A percentile compares a stretch with the other conserved stretches of the same genome.
Evolutionary conservation across 2,888 invertebrate species (phyloP).

Genomic region (Himalopsyche anomala): DNA sequence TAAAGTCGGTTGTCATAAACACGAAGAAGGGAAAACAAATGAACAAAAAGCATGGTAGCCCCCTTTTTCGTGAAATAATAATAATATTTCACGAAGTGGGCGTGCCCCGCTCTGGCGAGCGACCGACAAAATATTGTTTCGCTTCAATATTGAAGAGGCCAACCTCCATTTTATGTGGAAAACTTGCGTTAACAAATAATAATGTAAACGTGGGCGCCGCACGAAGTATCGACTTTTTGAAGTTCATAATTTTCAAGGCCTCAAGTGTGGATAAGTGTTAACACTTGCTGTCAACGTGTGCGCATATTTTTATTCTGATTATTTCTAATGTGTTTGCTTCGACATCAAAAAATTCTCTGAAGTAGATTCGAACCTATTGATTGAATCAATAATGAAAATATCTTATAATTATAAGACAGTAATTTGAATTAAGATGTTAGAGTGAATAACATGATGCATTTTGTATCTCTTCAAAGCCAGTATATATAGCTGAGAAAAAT

Average conservation of each 20-base stretch:
- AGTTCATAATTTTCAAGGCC: conserved; percentile 1
- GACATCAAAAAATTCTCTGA: too few species aligned
- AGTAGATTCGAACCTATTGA: too few species aligned
- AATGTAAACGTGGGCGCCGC: background rate
- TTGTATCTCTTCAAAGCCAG: too few species aligned
- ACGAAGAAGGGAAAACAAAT: conserved; percentile 34
- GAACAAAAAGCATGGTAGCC: background rate
- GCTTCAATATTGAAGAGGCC: conserved; percentile 11
- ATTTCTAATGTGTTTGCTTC: too few species aligned
- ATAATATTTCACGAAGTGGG: conserved; percentile 8
- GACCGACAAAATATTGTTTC: conserved; percentile 21
- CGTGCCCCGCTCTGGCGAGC: background rate
- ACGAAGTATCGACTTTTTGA: conserved; percentile 22
- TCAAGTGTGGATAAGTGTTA: too few species aligned
- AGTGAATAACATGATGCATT: too few species aligned
- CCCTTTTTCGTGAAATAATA: background rate
- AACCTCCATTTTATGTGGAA: conserved; percentile 26
- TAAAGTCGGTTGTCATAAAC: conserved; percentile 30
- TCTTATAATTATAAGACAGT: too few species aligned
- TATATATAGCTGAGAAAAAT: too few species aligned
- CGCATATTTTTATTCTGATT: too few species aligned
- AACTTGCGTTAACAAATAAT: conserved; percentile 12
- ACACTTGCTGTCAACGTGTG: too few species aligned
- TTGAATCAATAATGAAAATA: too few species aligned
- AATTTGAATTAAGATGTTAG: too few species aligned